Evolutionary conservation across 2,888 invertebrate genomes (phyloP).

Genomic region (Leptinotarsa haldemani): DNA sequence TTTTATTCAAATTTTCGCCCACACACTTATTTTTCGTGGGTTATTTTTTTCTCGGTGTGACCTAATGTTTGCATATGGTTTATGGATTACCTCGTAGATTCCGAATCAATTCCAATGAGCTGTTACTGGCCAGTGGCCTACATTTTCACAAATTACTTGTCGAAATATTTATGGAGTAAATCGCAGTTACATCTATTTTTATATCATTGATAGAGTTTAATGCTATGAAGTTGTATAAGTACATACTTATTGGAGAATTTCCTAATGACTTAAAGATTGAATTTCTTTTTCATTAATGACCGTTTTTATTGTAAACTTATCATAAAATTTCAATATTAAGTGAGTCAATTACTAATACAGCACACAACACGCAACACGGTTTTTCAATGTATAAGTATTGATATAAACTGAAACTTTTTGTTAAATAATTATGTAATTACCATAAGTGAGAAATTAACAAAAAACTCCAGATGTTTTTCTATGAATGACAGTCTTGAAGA

Average conservation of each 20-base stretch:
- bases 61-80: slow-evolving; percentile 14
- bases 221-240: neutral
- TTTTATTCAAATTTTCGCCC: slow-evolving; percentile 18
- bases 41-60: slow-evolving; percentile 7
- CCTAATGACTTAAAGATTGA: neutral
- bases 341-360: neutral
- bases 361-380: neutral
- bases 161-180: slow-evolving; percentile 11
- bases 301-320: neutral
- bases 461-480: too few species aligned
- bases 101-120: slow-evolving; percentile 3
- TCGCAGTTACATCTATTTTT: slow-evolving; percentile 3
- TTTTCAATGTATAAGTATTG: too few species aligned
- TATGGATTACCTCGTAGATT: slow-evolving; percentile 11
- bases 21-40: neutral
- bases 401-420: neutral
- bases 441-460: too few species aligned
- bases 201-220: neutral
- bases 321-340: neutral
- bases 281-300: neutral
- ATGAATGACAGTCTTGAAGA: too few species aligned
- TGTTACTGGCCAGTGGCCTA: slow-evolving; percentile 12
- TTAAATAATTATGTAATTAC: too few species aligned
- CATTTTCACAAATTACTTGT: slow-evolving; percentile 17
- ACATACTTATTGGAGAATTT: neutral